These are phyloP conservation scores for Ophonus ardosiacus DNA, from an alignment of 2,888 invertebrate species.

Conservation along the genomic window DNA sequence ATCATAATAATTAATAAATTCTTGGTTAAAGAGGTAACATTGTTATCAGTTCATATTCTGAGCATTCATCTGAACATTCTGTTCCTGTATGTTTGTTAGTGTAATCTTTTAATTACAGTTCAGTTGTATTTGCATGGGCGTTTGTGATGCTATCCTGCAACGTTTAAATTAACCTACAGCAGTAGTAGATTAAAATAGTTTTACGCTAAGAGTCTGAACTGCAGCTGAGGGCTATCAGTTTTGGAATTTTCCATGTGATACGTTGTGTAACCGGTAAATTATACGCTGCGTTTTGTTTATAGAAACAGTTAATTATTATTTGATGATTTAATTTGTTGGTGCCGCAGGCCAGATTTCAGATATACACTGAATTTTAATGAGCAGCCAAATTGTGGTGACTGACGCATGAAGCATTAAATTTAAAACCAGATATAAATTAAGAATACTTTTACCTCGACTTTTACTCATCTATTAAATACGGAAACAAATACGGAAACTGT, in stretches of 20 bases:
- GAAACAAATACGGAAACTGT: too few species aligned
- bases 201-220: neutral
- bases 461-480: too few species aligned
- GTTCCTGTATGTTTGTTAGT: neutral
- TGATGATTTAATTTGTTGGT: constrained; percentile 7
- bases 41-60: neutral
- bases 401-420: neutral
- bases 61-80: neutral
- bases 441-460: too few species aligned
- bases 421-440: too few species aligned
- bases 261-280: constrained; percentile 19
- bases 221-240: neutral
- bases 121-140: neutral
- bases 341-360: neutral
- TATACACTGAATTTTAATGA: constrained; percentile 14
- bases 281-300: constrained; percentile 2
- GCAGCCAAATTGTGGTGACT: neutral
- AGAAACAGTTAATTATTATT: neutral
- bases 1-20: neutral
- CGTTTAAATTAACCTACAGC: constrained; percentile 5
- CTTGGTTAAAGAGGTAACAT: neutral
- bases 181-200: constrained; percentile 21
- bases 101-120: constrained; percentile 16
- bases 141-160: neutral
- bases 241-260: constrained; percentile 14